Conservation (phyloP, 1,140 invertebrate species). For the Tachypleus tridentatus region DNA sequence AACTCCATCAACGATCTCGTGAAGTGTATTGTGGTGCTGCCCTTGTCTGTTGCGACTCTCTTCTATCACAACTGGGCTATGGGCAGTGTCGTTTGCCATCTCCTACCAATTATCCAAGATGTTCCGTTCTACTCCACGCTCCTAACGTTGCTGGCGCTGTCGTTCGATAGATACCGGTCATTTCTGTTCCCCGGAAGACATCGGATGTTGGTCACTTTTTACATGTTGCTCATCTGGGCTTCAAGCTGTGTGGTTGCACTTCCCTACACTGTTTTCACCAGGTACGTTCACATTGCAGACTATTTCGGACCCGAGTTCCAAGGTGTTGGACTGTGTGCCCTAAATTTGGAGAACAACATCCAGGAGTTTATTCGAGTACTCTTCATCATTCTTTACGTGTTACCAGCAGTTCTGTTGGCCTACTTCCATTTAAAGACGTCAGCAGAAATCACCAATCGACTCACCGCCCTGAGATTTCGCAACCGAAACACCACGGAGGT, state of each 20-base stretch:
- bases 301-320: constrained; percentile 26
- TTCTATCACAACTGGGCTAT: constrained; percentile 60
- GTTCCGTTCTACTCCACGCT: constrained; percentile 54
- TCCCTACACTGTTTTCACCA: constrained; percentile 58
- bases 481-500: too few relatives aligned
- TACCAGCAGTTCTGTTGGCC: constrained; percentile 46
- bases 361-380: constrained; percentile 35
- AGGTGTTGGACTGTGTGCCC: constrained; percentile 32
- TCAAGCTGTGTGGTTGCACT: constrained; percentile 53
- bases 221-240: constrained; percentile 53
- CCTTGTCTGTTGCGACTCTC: constrained; percentile 51
- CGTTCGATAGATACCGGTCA: constrained; percentile 51
- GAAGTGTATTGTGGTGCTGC: constrained; percentile 52
- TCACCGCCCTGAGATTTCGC: too few relatives aligned
- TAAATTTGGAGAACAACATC: constrained; percentile 32
- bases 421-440: constrained; percentile 49
- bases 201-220: constrained; percentile 49
- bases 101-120: constrained; percentile 60
- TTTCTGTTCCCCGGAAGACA: constrained; percentile 48
- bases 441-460: constrained; percentile 40
- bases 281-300: constrained; percentile 52
- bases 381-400: constrained; percentile 46
- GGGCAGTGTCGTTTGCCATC: constrained; percentile 58
- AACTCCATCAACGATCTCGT: constrained; percentile 52
- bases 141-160: constrained; percentile 54